These are phyloP conservation scores for Sicus ferrugineus DNA, from an alignment of 2,888 invertebrate genomes.

Conservation along the genomic window DNA sequence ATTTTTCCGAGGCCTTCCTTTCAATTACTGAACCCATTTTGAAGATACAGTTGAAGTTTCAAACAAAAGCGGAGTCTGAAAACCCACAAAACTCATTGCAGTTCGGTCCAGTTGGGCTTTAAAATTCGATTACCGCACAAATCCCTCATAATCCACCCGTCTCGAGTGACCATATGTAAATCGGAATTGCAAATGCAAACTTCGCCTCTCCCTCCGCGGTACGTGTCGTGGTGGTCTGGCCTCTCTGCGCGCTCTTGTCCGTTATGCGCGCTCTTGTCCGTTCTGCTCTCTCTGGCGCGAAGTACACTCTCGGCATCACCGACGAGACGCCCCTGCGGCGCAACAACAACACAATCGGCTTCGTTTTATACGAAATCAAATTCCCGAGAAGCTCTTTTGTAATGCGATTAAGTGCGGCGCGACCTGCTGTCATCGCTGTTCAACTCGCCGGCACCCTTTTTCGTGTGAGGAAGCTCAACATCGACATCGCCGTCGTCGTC, in stretches of 20 bases:
- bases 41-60: too few relatives aligned
- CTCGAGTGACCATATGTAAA: slow-evolving; percentile 34
- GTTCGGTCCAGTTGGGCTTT: slow-evolving; percentile 1
- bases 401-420: slow-evolving; percentile 57
- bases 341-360: slow-evolving; percentile 19
- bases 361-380: slow-evolving; percentile 36
- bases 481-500: not conserved
- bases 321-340: not conserved
- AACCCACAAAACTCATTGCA: too few relatives aligned
- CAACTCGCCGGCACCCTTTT: slow-evolving; percentile 29
- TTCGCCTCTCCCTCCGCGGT: too few relatives aligned
- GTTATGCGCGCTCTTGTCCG: too few relatives aligned
- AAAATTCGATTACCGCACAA: slow-evolving; percentile 12
- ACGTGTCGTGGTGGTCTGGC: not conserved
- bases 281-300: too few relatives aligned
- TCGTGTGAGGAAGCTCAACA: too few relatives aligned
- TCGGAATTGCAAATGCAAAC: slow-evolving; percentile 31
- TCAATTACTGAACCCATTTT: too few relatives aligned
- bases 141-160: slow-evolving; percentile 17
- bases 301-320: not conserved
- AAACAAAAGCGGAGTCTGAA: too few relatives aligned
- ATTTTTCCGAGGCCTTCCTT: not conserved
- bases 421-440: slow-evolving; percentile 45
- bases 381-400: slow-evolving; percentile 41
- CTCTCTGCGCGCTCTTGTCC: not conserved